These are phyloP conservation scores for Deilephila elpenor DNA, from an alignment of 2,888 invertebrate species.

Conservation along the genomic window DNA sequence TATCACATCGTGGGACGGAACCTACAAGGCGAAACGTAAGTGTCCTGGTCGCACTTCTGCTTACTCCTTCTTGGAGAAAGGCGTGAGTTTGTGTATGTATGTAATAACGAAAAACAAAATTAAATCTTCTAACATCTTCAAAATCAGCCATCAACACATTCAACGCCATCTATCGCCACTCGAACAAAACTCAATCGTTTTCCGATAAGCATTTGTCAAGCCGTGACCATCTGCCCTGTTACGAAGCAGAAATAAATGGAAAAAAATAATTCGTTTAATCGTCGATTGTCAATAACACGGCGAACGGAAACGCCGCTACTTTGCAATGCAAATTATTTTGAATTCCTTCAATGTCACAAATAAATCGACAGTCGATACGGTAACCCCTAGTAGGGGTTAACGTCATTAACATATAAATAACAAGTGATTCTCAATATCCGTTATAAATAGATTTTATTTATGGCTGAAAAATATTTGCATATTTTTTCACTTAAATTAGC, in stretches of 20 bases:
- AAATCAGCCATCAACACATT: constrained; percentile 17
- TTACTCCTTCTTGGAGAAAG: no score
- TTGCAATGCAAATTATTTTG: constrained; percentile 75
- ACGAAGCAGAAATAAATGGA: constrained; percentile 62
- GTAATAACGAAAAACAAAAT: neutral
- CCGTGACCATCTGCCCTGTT: constrained; percentile 62
- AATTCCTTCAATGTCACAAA: constrained; percentile 74
- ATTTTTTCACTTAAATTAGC: constrained; percentile 48
- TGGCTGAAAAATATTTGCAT: constrained; percentile 53
- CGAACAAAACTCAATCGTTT: neutral
- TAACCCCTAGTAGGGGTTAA: constrained; percentile 62
- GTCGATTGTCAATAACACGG: constrained; percentile 70
- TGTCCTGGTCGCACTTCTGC: no score
- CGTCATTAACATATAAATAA: constrained; percentile 79
- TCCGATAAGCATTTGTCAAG: constrained; percentile 21
- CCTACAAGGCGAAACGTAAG: no score
- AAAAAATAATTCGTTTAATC: constrained; percentile 64
- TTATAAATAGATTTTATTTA: constrained; percentile 50
- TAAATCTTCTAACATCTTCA: neutral
- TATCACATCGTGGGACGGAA: no score
- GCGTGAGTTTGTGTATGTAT: no score
- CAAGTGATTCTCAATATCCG: constrained; percentile 46
- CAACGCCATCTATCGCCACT: constrained; percentile 50
- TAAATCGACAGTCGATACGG: constrained; percentile 50
- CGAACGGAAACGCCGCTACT: constrained; percentile 63